phyloP scores from a whole-genome alignment of 2,113 vertebrate species.

The Plestiodon gilberti region DNA sequence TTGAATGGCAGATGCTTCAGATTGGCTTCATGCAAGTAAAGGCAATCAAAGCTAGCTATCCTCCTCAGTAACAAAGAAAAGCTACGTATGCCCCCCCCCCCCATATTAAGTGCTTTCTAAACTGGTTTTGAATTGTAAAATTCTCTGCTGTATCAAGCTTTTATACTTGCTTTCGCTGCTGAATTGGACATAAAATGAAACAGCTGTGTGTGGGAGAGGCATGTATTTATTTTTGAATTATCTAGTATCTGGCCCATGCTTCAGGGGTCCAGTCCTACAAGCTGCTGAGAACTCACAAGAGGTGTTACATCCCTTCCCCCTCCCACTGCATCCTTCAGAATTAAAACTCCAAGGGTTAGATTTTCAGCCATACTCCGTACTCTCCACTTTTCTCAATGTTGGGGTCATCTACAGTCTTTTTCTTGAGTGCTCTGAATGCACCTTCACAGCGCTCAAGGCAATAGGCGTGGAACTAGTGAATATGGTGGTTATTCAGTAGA shows the following conservation, averaged over 20 bases:
- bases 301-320: constrained; percentile 55
- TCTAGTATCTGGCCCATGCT: constrained; percentile 59
- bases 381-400: not conserved
- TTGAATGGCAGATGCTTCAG: constrained; percentile 21
- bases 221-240: constrained; percentile 69
- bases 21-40: constrained; percentile 41
- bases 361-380: not conserved
- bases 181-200: constrained; percentile 65
- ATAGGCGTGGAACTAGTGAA: not conserved
- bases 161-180: constrained; percentile 52
- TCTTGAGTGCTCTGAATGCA: not conserved
- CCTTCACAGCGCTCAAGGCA: not conserved
- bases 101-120: constrained; percentile 65
- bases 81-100: constrained; percentile 61
- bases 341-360: constrained; percentile 14
- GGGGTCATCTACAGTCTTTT: not conserved
- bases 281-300: constrained; percentile 50
- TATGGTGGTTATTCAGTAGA: not conserved
- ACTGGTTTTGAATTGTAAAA: constrained; percentile 48
- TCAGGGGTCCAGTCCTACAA: constrained; percentile 63
- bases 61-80: constrained; percentile 56
- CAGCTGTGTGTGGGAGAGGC: constrained; percentile 73
- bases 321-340: constrained; percentile 64
- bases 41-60: constrained; percentile 48
- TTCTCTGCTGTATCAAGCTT: constrained; percentile 65